phyloP scores from a whole-genome alignment of 2,797 vertebrate species.

The Hemibagrus guttatus region DNA sequence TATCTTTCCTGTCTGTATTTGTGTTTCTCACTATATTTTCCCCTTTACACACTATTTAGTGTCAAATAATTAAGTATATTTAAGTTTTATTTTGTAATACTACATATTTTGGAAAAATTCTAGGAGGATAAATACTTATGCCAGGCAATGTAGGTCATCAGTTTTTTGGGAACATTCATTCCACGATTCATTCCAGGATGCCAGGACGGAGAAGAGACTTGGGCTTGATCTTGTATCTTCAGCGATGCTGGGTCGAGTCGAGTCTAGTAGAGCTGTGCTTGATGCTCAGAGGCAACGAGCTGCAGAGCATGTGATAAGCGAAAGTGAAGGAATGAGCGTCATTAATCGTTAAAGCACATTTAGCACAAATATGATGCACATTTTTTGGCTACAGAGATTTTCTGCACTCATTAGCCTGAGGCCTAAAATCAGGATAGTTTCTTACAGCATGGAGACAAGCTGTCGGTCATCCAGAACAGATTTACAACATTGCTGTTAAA shows the following conservation, averaged over 20 bases:
- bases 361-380: not conserved
- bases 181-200: not conserved
- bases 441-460: not conserved
- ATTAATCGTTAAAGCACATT: not conserved
- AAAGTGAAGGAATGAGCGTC: not conserved
- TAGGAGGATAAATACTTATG: not conserved
- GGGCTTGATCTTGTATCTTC: not conserved
- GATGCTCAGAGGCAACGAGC: not conserved
- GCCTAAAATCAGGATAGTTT: not conserved
- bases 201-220: not conserved
- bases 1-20: too few species aligned
- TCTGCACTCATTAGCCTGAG: not conserved
- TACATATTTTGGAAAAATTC: not conserved
- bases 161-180: not conserved
- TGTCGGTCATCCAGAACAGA: not conserved
- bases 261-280: not conserved
- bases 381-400: too few species aligned
- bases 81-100: not conserved
- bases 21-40: too few species aligned
- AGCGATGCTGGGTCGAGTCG: not conserved
- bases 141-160: not conserved
- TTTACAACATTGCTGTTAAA: not conserved
- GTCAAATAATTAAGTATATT: not conserved
- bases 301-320: not conserved
- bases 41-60: not conserved